Conservation (phyloP, 2,797 vertebrate species). For the Syngnathus acus region DNA sequence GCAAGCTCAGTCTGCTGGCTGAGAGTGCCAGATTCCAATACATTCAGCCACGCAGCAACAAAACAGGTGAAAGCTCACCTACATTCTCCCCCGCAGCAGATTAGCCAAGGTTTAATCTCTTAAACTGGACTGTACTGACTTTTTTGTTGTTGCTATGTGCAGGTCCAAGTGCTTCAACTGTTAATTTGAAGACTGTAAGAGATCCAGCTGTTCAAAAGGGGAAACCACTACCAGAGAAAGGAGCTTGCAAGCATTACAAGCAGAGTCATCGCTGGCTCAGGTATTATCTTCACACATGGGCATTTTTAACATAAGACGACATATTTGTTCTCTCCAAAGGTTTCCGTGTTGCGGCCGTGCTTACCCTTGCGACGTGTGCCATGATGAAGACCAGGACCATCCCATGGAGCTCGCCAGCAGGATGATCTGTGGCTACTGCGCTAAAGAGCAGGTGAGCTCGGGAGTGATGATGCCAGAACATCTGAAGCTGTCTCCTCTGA, state of each 20-base stretch:
- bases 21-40: slow-evolving; percentile 72
- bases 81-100: slow-evolving; percentile 7
- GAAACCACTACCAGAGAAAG: slow-evolving; percentile 74
- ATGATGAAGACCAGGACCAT: slow-evolving; percentile 76
- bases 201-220: slow-evolving; percentile 75
- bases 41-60: slow-evolving; percentile 56
- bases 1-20: slow-evolving; percentile 65
- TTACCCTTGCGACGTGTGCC: slow-evolving; percentile 77
- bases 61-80: slow-evolving; percentile 55
- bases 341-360: slow-evolving; percentile 78
- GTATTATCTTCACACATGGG: slow-evolving; percentile 47
- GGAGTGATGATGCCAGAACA: not conserved
- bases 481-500: not conserved
- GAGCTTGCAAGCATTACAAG: slow-evolving; percentile 74
- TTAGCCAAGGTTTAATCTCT: slow-evolving; percentile 14
- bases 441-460: slow-evolving; percentile 73
- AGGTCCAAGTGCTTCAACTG: slow-evolving; percentile 36
- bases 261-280: slow-evolving; percentile 80
- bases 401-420: slow-evolving; percentile 76
- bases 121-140: slow-evolving; percentile 3
- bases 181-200: slow-evolving; percentile 44
- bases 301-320: too few relatives aligned
- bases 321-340: slow-evolving; percentile 34
- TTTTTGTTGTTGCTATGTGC: not conserved
- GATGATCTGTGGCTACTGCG: slow-evolving; percentile 79